Evolutionary conservation across 2,113 vertebrate genomes (phyloP), one percentile per base, ranked within the genome.

Genomic region (Caranx ignobilis): DNA sequence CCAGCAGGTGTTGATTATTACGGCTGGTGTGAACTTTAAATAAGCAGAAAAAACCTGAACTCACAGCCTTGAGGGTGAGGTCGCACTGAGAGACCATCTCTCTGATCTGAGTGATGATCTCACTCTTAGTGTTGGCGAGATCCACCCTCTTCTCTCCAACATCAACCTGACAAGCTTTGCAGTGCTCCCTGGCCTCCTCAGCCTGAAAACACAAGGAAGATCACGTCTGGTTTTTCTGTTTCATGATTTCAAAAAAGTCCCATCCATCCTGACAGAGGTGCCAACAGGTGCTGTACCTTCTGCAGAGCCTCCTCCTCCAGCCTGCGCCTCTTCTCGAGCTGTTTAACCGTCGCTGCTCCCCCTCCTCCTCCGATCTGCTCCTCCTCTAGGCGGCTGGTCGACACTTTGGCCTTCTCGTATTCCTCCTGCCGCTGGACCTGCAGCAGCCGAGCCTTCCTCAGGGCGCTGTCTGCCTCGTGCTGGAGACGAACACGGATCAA

Each of bases 11-110:
- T 1, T 31, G 16, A 43, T 12, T 5, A 13, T 5, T 55, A 43
- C 19, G 11, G 11, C 32, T 41, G 31, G 13, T 34, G 15, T 11
- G 8, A 32, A 37, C 43, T 9, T 45, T 5, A 32, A 21, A 52
- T 50, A 37, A 55, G 76, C 2, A 45, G 34, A 31, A 34, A 3
- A 65, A 56, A 11, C 11, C 0, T 4, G 19, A 31, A 92, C 97
- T 96, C 93, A 99, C 98, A 67, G 97, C 98, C 89, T 99, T 99
- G 73, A 99, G 95, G 55, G 98, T 99, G 79, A 99, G 96, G 92
- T 99, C 98, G 72, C 98, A 99, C 88, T 99, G 98, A 81, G 96
- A 99, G 89, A 99, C 95, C 91, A 99, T 95, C 88, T 97, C 96
- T 72, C 97, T 95, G 76, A 99, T 94, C 91, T 98, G 97, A 50